Conservation (phyloP, 2,113 vertebrate genomes). For the Pangasianodon hypophthalmus region DNA sequence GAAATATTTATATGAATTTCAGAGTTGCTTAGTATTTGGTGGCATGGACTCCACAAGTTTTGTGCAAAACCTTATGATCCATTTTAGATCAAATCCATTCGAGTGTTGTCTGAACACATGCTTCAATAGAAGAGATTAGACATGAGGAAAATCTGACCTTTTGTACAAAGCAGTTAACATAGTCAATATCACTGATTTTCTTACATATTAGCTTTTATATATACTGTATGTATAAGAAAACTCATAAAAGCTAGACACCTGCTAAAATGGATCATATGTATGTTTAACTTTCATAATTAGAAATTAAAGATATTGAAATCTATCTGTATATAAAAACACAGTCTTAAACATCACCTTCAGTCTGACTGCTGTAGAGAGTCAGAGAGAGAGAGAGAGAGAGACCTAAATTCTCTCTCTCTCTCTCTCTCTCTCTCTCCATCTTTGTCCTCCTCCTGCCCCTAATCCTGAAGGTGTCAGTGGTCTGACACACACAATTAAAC, state of each 20-base stretch:
- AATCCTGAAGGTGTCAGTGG: slow-evolving; percentile 65
- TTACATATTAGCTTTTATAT: too few relatives aligned
- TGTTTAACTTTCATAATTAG: too few relatives aligned
- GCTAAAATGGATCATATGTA: too few relatives aligned
- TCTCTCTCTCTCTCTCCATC: not conserved
- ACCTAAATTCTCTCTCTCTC: not conserved
- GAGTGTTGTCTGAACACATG: not conserved
- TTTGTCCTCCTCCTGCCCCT: slow-evolving; percentile 2
- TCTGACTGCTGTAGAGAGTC: not conserved
- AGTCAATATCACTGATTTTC: not conserved
- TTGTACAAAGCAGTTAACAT: not conserved
- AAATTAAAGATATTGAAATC: not conserved
- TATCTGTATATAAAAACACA: not conserved
- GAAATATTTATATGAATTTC: too few relatives aligned
- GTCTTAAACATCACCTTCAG: not conserved
- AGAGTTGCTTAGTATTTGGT: too few relatives aligned
- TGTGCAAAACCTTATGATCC: not conserved
- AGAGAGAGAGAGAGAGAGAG: too few relatives aligned
- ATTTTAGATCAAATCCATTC: not conserved
- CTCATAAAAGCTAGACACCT: too few relatives aligned
- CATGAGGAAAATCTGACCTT: not conserved
- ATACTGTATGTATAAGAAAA: too few relatives aligned
- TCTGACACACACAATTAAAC: slow-evolving; percentile 72
- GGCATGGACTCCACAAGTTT: not conserved
- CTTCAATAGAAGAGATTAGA: not conserved